These are phyloP conservation scores for Pterocles burchelli DNA, from an alignment of 2,113 vertebrate species.

Conservation along the genomic window DNA sequence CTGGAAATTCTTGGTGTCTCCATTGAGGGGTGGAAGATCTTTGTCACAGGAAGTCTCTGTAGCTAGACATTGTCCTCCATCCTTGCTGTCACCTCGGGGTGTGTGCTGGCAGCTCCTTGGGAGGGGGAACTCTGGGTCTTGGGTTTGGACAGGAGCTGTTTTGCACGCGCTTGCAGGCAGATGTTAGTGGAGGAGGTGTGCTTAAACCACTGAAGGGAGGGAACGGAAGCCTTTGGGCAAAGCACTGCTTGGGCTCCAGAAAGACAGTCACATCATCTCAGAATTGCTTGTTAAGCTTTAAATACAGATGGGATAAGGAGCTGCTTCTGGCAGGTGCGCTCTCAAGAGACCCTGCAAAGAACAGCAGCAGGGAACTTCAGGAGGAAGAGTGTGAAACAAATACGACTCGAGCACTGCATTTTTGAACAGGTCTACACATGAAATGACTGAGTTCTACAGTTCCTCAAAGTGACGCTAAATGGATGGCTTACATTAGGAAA, in stretches of 20 bases:
- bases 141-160: neutral
- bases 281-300: neutral
- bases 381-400: neutral
- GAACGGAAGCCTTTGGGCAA: neutral
- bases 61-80: neutral
- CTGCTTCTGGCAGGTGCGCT: neutral
- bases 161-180: rapidly evolving
- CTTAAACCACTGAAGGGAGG: neutral
- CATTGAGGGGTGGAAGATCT: neutral
- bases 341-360: neutral
- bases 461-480: neutral
- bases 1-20: neutral
- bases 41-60: neutral
- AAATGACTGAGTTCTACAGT: neutral
- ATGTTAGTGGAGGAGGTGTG: rapidly evolving
- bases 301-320: neutral
- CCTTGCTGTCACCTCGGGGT: rapidly evolving
- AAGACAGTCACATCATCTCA: neutral
- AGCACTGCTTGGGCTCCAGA: neutral
- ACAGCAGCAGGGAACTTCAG: neutral
- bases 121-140: neutral
- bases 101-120: no score
- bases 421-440: neutral
- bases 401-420: neutral
- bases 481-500: neutral